Base-by-base conservation (phyloP, 2,797 vertebrate genomes). In the Megaceryle alcyon region DNA sequence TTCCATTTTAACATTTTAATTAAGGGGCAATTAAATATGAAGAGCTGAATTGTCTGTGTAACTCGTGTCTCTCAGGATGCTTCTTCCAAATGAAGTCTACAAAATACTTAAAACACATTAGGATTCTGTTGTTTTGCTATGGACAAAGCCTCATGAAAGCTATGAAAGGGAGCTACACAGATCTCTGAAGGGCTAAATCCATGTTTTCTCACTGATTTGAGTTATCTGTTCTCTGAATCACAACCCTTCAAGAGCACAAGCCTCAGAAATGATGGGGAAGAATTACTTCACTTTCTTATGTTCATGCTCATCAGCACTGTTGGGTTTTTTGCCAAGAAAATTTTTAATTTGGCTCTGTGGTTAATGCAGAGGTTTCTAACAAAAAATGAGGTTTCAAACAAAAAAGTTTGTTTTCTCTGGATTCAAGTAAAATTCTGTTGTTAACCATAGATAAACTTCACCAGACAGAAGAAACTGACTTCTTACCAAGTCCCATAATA, bases 381-480 rank as follows among this genome's bases (percentile, higher is more conserved):
- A 92, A 41, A 41, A 41, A 41, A 41, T 14, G 39, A 41, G 39
- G 39, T 41, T 41, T 41, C 39, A 41, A 41, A 41, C 14, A 41
- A 91, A 66, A 64, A 69, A n/a, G 53, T 65, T 71, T 73, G 56
- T 65, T 95, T 94, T 91, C 63, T 86, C 70, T 73, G 85, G 59
- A 84, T 96, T 96, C 69, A 83, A 73, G 56, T 16, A 79, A 75
- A 82, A 86, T 77, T 66, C 73, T 94, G 15, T 86, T 94, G 56
- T 64, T 44, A 41, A 57, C 56, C 10, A 4, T 0, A 88, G 69
- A 77, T 53, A 51, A 94, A 88, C 73, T 59, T 89, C 56, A 70
- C 25, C 2, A 6, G 31, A 66, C 51, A 89, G 86, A 91, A 87
- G 33, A 89, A 89, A 85, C 12, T 69, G 72, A 82, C 66, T 84